Conservation (phyloP, 2,113 vertebrate species). For the Carollia perspicillata region DNA sequence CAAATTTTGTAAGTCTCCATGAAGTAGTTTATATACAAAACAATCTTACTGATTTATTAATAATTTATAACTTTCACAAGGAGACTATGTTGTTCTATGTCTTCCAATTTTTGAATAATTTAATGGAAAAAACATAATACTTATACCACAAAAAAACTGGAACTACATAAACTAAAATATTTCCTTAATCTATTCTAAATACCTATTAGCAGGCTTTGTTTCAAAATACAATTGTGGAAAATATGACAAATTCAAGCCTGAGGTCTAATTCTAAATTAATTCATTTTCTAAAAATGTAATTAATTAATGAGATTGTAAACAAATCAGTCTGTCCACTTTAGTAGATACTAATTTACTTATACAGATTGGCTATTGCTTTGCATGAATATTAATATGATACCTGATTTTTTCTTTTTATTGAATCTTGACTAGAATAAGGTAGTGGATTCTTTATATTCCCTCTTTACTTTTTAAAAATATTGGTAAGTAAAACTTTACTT, state of each 20-base stretch:
- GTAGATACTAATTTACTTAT: conserved; percentile 67
- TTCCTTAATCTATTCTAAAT: conserved; percentile 17
- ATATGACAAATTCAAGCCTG: conserved; percentile 35
- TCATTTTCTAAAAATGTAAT: conserved; percentile 69
- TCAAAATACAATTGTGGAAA: conserved; percentile 52
- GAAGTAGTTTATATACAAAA: background rate
- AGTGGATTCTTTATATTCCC: conserved; percentile 57
- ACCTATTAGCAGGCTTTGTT: background rate
- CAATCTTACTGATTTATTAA: background rate
- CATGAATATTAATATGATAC: conserved; percentile 59
- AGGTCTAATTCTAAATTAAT: conserved; percentile 66
- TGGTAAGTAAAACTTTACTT: conserved; percentile 41
- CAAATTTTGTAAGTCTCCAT: background rate
- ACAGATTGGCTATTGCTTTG: conserved; percentile 61
- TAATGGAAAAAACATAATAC: conserved; percentile 25
- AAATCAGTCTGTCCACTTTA: conserved; percentile 71
- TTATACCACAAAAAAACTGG: background rate
- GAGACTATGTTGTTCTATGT: background rate
- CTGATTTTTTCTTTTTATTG: conserved; percentile 61
- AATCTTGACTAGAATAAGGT: conserved; percentile 68
- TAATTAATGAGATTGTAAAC: conserved; percentile 76
- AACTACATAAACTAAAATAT: background rate
- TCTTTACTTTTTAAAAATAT: conserved; percentile 48
- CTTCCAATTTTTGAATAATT: conserved; percentile 31
- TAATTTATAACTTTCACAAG: conserved; percentile 13